Percentiles rank a stretch among this genome's conserved stretches.
phyloP scores from a whole-genome alignment of 2,888 invertebrate genomes.

The Tetramorium bicarinatum region DNA sequence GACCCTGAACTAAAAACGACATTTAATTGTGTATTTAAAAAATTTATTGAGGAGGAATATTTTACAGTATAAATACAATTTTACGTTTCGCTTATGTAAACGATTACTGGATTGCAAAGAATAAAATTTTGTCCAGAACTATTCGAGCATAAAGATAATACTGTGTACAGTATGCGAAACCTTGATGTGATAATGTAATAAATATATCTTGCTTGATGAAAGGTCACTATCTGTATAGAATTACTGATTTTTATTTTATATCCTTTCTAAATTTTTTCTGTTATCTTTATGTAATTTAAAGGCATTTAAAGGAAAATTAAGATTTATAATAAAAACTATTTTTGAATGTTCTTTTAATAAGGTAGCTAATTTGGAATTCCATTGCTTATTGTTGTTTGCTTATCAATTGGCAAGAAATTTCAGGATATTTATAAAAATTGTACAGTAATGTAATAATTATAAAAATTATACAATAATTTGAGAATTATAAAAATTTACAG shows the following conservation, averaged over 20 bases:
- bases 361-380: background rate
- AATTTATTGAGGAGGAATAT: background rate
- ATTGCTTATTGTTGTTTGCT: background rate
- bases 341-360: background rate
- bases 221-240: background rate
- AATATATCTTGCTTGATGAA: background rate
- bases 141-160: constrained; percentile 10
- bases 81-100: background rate
- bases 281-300: background rate
- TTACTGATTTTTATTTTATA: background rate
- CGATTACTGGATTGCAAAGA: background rate
- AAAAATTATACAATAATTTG: background rate
- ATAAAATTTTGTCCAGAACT: background rate
- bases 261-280: background rate
- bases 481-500: background rate
- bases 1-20: no score
- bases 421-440: background rate
- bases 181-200: background rate
- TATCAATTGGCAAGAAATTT: background rate
- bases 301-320: background rate
- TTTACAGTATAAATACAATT: background rate
- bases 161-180: background rate
- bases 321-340: background rate
- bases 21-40: no score
- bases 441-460: background rate